Evolutionary conservation across 2,888 invertebrate species (phyloP).

Genomic region (Marasmarcha lunaedactyla): DNA sequence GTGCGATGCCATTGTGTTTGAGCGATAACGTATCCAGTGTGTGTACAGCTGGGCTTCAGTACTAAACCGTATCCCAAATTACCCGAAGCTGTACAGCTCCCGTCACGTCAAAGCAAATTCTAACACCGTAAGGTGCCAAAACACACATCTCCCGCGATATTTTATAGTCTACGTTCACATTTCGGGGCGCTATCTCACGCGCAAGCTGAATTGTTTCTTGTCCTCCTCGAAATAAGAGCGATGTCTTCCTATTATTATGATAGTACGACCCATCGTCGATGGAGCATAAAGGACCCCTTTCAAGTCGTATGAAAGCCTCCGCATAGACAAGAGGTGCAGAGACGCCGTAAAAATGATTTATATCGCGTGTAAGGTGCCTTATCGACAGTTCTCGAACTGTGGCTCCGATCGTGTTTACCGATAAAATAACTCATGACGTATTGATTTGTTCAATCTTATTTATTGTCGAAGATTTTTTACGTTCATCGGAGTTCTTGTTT

Average conservation of each 20-base stretch:
- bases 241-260: background rate
- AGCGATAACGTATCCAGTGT: too few species aligned
- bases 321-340: slow-evolving; percentile 47
- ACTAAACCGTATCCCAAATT: too few species aligned
- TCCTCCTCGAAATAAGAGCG: slow-evolving; percentile 13
- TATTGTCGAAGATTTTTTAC: slow-evolving; percentile 12
- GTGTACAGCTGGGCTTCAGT: too few species aligned
- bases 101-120: too few species aligned
- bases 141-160: slow-evolving; percentile 33
- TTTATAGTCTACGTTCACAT: slow-evolving; percentile 51
- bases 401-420: slow-evolving; percentile 36
- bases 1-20: too few species aligned
- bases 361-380: slow-evolving; percentile 39
- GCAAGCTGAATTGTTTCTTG: slow-evolving; percentile 22
- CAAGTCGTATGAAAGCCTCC: slow-evolving; percentile 52
- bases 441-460: slow-evolving; percentile 18
- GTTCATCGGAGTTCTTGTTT: slow-evolving; percentile 4
- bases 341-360: slow-evolving; percentile 62
- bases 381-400: slow-evolving; percentile 47
- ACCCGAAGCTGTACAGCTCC: too few species aligned
- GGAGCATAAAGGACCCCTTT: slow-evolving; percentile 52
- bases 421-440: slow-evolving; percentile 24
- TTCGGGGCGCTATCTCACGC: slow-evolving; percentile 29
- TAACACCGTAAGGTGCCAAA: background rate
- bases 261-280: slow-evolving; percentile 29